Evolutionary conservation across 2,888 invertebrate species (phyloP).

Genomic region (Busseola fusca): DNA sequence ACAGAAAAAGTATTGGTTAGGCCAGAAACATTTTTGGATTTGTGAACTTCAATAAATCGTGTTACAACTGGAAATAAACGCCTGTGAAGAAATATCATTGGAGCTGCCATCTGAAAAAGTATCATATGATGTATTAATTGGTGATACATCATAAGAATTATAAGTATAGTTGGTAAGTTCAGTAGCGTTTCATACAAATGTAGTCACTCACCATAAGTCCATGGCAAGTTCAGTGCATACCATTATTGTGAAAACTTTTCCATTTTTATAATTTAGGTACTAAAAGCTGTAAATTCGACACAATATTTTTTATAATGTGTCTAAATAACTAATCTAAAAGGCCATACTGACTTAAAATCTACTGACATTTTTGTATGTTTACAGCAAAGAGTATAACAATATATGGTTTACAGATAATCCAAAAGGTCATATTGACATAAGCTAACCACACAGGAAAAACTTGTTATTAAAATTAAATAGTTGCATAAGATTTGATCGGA

Average conservation of each 20-base stretch:
- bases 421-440: slow-evolving; percentile 39
- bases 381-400: too few relatives aligned
- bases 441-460: background rate
- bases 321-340: slow-evolving; percentile 22
- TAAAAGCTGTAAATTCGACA: slow-evolving; percentile 5
- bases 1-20: slow-evolving; percentile 23
- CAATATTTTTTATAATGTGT: slow-evolving; percentile 8
- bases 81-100: slow-evolving; percentile 66
- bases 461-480: slow-evolving; percentile 21
- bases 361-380: slow-evolving; percentile 36
- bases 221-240: slow-evolving; percentile 56
- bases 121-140: slow-evolving; percentile 4
- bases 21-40: slow-evolving; percentile 25
- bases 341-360: slow-evolving; percentile 23
- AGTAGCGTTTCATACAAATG: background rate
- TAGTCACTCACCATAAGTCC: slow-evolving; percentile 56
- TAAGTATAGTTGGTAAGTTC: background rate
- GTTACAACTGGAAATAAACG: slow-evolving; percentile 59
- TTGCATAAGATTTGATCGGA: background rate
- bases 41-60: slow-evolving; percentile 43
- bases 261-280: slow-evolving; percentile 58
- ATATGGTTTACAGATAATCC: slow-evolving; percentile 19
- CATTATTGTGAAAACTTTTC: slow-evolving; percentile 49
- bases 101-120: slow-evolving; percentile 76
- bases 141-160: background rate